A percentile compares a stretch with the other conserved stretches of the same genome.
phyloP scores from a whole-genome alignment of 1,140 invertebrate genomes.

The Metaphire vulgaris region DNA sequence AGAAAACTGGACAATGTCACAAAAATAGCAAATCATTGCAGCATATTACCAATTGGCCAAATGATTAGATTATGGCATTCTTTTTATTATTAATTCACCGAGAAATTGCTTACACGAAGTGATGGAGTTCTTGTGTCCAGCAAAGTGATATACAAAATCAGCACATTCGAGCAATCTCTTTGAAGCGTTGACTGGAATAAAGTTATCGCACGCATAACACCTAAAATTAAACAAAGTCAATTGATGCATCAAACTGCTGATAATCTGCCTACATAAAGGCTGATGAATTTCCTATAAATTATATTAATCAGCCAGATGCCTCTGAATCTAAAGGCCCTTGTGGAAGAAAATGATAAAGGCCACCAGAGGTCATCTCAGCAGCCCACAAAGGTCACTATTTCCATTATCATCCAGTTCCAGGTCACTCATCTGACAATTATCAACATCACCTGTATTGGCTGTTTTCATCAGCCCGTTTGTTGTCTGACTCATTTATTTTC shows the following conservation, averaged over 20 bases:
- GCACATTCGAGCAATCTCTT: not conserved
- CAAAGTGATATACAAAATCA: not conserved
- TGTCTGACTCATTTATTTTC: too few species aligned
- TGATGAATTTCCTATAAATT: too few species aligned
- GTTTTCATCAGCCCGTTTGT: too few species aligned
- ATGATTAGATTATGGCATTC: not conserved
- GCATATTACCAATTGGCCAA: not conserved
- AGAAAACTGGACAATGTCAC: not conserved
- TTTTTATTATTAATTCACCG: not conserved
- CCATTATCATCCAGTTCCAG: too few species aligned
- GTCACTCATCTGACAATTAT: not conserved
- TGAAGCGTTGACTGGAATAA: not conserved
- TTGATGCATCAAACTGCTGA: not conserved
- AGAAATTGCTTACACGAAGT: not conserved
- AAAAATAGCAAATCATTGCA: not conserved
- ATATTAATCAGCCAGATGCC: too few species aligned
- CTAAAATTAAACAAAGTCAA: not conserved
- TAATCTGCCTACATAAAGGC: too few species aligned
- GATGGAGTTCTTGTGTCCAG: not conserved
- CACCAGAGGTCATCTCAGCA: too few species aligned
- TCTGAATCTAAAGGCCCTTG: too few species aligned
- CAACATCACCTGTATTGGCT: too few species aligned
- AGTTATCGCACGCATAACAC: not conserved
- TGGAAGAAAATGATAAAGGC: too few species aligned
- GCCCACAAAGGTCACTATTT: too few species aligned